phyloP scores from a whole-genome alignment of 2,113 vertebrate species.

The Acinonyx jubatus region DNA sequence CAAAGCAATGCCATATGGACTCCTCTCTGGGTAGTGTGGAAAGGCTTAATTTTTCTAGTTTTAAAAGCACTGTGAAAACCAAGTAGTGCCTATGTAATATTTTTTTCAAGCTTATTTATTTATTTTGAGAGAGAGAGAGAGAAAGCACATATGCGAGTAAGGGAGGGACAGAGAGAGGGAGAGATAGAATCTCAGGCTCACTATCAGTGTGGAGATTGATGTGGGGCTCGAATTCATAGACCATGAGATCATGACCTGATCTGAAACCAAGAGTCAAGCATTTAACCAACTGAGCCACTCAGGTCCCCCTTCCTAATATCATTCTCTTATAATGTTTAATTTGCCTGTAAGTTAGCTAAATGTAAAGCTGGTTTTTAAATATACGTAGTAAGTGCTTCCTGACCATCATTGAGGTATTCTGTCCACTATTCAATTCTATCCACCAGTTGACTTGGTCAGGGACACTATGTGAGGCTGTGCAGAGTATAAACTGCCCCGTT shows the following conservation, averaged over 20 bases:
- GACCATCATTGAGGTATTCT: not conserved
- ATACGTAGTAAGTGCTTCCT: not conserved
- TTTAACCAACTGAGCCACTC: too few species aligned
- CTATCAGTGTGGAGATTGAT: too few species aligned
- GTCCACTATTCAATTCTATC: not conserved
- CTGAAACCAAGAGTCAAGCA: too few species aligned
- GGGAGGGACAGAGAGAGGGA: too few species aligned
- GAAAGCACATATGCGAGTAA: too few species aligned
- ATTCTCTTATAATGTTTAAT: slow-evolving; percentile 19
- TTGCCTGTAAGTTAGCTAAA: not conserved
- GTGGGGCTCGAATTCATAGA: too few species aligned
- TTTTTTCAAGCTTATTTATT: not conserved
- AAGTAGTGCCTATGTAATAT: not conserved
- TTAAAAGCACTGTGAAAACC: not conserved
- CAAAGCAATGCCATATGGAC: not conserved
- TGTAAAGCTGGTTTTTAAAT: not conserved
- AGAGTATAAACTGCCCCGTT: not conserved
- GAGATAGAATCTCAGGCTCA: too few species aligned
- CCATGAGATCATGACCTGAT: too few species aligned
- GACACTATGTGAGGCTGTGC: not conserved
- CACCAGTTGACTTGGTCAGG: not conserved
- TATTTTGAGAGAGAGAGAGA: too few species aligned
- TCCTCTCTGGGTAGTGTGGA: not conserved
- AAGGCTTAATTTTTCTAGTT: not conserved
- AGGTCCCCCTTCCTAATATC: not conserved